Conservation (phyloP, 2,888 invertebrate species). For the Imbricaverruca yamaguchii region DNA sequence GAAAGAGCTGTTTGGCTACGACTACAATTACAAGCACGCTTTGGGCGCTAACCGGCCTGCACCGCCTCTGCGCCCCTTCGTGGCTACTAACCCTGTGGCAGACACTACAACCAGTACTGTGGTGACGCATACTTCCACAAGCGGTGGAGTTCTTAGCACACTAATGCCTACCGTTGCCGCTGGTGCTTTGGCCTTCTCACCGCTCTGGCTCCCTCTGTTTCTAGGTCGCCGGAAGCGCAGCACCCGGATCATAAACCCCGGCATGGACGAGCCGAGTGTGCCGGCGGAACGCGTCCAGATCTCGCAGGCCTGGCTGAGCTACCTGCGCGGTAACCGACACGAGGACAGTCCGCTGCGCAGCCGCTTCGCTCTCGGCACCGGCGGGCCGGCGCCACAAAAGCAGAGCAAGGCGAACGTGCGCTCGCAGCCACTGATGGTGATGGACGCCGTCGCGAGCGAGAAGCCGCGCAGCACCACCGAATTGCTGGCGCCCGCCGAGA, state of each 20-base stretch:
- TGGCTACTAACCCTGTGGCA: not conserved
- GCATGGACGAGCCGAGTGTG: not conserved
- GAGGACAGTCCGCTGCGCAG: not conserved
- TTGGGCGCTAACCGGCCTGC: not conserved
- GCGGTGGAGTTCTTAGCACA: not conserved
- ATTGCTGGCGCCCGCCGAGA: not conserved
- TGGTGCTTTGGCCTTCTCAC: constrained; percentile 5
- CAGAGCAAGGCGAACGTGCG: constrained; percentile 13
- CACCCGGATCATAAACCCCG: not conserved
- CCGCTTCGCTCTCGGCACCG: no score
- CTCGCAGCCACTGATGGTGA: not conserved
- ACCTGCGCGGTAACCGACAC: not conserved
- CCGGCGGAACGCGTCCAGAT: not conserved
- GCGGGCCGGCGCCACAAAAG: not conserved
- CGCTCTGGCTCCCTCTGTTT: constrained; percentile 15
- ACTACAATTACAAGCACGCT: not conserved
- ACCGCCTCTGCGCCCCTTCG: not conserved
- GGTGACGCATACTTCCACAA: not conserved
- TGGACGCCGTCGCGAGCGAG: not conserved
- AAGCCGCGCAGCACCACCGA: no score
- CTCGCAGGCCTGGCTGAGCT: not conserved
- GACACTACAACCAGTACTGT: not conserved
- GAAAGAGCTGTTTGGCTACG: not conserved
- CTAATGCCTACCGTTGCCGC: constrained; percentile 4
- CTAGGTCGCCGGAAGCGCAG: constrained; percentile 16